Evolutionary conservation across 30 jellyfish, hydroid and myxozoan species (phyloP), one percentile per base, ranked within the genome.

Genomic region (Pseudorhiza aurosa): DNA sequence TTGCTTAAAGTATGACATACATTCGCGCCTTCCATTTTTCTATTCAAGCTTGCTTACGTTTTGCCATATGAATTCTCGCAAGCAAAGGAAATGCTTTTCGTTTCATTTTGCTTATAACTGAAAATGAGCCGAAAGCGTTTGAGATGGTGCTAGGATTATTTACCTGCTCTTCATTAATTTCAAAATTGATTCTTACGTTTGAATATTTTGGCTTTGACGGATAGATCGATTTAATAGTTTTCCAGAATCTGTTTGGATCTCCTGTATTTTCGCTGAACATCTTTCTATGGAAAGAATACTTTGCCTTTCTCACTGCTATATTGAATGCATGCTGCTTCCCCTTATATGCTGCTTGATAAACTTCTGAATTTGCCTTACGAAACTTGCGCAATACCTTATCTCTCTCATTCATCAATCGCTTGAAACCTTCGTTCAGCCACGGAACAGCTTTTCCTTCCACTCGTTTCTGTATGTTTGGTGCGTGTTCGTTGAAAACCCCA

Each of bases 191-290:
- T 11, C 22, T 36, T 75, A 75, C 37, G 53, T 75, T 75, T 75
- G 88, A 75, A 75, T 56, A 31, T 67, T 67, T 75, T 57, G 29
- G 65, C 79, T 75, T 75, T n/a, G 90, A 47, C 44, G 90, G 83
- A 78, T 59, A 78, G 62, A 78, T 78, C 33, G 90, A 59, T 49
- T 78, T 60, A 59, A 60, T 59, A 6, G 90, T 50, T 50, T 30
- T 45, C 85, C 85, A 71, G 71, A 44, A 71, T 71, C 75, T 71
- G 31, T 71, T 50, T 71, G 85, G 85, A 47, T 71, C 44, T 44
- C 76, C 85, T 44, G 85, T 50, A 71, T 71, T 45, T 50, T 71
- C 85, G 25, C 62, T 71, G 43, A 71, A 50, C 76, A 71, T 75
- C 69, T 71, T 71, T 71, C 85, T 28, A 62, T 78, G 73, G 46